These are phyloP conservation scores for Cassiopea andromeda DNA, from an alignment of 30 jellyfish, hydroid and myxozoan species.

Conservation along the genomic window DNA sequence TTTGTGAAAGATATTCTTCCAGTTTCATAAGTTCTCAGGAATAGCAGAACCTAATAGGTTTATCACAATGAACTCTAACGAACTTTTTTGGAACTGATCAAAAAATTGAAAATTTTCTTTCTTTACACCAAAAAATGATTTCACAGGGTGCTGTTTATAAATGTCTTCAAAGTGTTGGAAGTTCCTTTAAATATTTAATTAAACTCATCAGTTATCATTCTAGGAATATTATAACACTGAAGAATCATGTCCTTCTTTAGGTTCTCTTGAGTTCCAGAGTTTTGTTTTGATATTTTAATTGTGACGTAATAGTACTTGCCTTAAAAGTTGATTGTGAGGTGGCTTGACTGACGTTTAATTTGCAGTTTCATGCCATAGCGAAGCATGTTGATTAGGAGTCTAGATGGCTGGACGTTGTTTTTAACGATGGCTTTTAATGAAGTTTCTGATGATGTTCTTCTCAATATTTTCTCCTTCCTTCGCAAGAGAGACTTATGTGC, in stretches of 20 bases:
- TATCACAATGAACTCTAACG: no score
- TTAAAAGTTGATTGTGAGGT: not conserved
- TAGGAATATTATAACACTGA: no score
- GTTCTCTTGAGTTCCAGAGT: not conserved
- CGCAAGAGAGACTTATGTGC: slow-evolving; percentile 59
- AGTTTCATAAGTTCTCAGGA: no score
- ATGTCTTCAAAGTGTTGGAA: no score
- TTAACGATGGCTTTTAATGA: slow-evolving; percentile 22
- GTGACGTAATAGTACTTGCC: slow-evolving; percentile 16
- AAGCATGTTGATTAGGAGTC: not conserved
- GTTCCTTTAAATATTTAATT: no score
- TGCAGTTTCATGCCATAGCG: not conserved
- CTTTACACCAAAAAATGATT: no score
- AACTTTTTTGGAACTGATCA: no score
- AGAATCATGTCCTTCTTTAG: not conserved
- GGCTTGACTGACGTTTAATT: slow-evolving; percentile 14
- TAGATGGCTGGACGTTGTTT: not conserved
- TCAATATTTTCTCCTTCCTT: slow-evolving; percentile 68
- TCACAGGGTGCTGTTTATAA: no score
- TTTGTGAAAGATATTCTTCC: no score
- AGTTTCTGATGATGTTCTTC: slow-evolving; percentile 81
- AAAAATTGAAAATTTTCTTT: no score
- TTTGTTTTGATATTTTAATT: not conserved
- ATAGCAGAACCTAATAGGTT: no score
- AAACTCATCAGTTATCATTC: no score